These are phyloP conservation scores for Caenorhabditis sinica DNA, from an alignment of 2,888 invertebrate species.

Conservation along the genomic window DNA sequence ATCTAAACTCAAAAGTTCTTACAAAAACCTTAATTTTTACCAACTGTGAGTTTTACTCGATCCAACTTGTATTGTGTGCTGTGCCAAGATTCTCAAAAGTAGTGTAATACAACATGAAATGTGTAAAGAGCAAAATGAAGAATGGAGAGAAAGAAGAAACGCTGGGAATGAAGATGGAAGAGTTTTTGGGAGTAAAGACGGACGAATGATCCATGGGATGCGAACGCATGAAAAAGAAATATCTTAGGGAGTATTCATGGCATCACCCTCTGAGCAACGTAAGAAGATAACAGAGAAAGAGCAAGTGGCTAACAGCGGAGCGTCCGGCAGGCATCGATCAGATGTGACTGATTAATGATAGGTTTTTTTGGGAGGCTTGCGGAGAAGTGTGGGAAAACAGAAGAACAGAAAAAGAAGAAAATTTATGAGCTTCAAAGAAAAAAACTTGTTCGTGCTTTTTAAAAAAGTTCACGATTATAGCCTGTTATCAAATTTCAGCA, in stretches of 20 bases:
- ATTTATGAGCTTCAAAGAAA: not conserved
- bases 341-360: constrained; percentile 21
- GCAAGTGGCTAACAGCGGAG: constrained; percentile 3
- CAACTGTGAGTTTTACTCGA: constrained; percentile 39
- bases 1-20: not conserved
- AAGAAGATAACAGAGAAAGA: not conserved
- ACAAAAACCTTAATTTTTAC: too few relatives aligned
- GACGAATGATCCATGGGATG: constrained; percentile 47
- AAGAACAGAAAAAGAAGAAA: not conserved
- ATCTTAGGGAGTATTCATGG: constrained; percentile 29
- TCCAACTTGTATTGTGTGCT: constrained; percentile 60
- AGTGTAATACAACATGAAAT: constrained; percentile 71
- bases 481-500: too few relatives aligned
- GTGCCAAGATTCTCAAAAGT: constrained; percentile 57
- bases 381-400: not conserved
- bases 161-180: constrained; percentile 63
- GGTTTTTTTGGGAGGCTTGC: not conserved
- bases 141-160: constrained; percentile 39
- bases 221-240: constrained; percentile 53
- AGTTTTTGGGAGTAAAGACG: constrained; percentile 35
- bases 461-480: too few relatives aligned
- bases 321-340: not conserved
- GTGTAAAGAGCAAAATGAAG: constrained; percentile 71
- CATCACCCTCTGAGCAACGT: not conserved
- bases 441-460: too few relatives aligned